A percentile compares a stretch with the other conserved stretches of the same genome.
Conservation (phyloP, 2,113 vertebrate genomes). For the Pseudopodoces humilis region DNA sequence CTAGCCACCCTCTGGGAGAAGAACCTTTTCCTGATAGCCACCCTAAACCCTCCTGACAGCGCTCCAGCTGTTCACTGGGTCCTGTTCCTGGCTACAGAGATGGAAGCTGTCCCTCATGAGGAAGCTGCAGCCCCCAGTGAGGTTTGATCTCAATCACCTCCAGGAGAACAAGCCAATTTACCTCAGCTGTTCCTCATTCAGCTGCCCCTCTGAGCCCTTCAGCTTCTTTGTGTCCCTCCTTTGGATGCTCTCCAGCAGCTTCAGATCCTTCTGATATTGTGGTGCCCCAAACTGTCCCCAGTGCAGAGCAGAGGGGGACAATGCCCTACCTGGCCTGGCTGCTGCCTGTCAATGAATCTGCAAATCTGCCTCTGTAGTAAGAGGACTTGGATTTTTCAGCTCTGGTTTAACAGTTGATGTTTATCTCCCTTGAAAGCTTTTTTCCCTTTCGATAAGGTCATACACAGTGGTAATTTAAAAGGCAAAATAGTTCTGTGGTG, state of each 20-base stretch:
- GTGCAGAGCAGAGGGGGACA: not conserved
- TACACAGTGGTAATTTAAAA: not conserved
- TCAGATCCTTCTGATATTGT: not conserved
- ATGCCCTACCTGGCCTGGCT: not conserved
- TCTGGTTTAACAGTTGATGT: not conserved
- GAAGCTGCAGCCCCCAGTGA: not conserved
- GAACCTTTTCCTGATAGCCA: not conserved
- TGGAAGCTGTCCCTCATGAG: not conserved
- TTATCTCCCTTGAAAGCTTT: not conserved
- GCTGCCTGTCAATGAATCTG: not conserved
- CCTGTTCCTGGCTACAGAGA: not conserved
- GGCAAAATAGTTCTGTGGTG: not conserved
- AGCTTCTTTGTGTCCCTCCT: not conserved
- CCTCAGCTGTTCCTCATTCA: not conserved
- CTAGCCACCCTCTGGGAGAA: not conserved
- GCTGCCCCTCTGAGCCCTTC: not conserved
- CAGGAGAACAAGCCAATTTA: not conserved
- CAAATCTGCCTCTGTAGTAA: not conserved
- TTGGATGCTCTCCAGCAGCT: not conserved
- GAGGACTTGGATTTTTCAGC: not conserved
- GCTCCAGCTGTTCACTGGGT: not conserved
- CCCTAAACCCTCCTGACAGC: rapidly evolving
- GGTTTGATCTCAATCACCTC: not conserved
- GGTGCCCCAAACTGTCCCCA: not conserved
- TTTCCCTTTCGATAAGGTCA: not conserved